Base-by-base conservation (phyloP, 2,797 vertebrate genomes). In the Malurus splendens region DNA sequence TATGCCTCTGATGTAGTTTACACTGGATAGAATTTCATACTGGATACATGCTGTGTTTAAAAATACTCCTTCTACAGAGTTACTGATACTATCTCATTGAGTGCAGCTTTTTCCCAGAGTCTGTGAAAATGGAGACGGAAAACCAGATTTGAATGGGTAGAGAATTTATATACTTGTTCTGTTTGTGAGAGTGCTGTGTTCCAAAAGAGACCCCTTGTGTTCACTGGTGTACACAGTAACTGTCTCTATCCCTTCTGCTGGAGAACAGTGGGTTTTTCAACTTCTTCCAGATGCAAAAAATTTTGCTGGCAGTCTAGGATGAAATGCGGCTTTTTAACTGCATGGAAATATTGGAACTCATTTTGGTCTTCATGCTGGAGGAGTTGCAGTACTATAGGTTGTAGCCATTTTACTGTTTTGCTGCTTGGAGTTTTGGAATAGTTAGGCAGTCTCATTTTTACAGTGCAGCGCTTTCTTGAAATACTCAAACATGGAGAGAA, bases 201-300 rank as follows among this genome's bases (percentile, higher is more conserved):
- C 73, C 91, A 78, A 75, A 96, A 93, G 94, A 96, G 94, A 95
- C 95, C 94, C 77, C 96, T 96, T 95, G 95, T 95, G 95, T 95
- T 95, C 91, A 66, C 39, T 87, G 41, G 27, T 25, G 68, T 82
- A 42, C 71, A 76, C 1, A 4, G 32, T 79, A 71, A 84, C 74
- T 77, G 10, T 45, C 36, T 77, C 52, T 73, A 4, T 54, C 0
- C 3, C 50, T 85, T 81, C 57, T 81, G 52, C 52, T 0, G 16
- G 30, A 59, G 70, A 87, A n/a, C 66, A 73, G 52, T 54, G 32
- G 28, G 8, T 44, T 75, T 76, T 87, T 83, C 56, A 47, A 1
- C 20, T 70, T 67, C 33, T 70, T 32, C 30, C 83, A 94, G 61
- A 76, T 95, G 84, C 86, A 92, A 87, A 65, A 64, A 27, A 73